Evolutionary conservation across 2,113 vertebrate genomes (phyloP), one percentile per base, ranked within the genome.

Genomic region (Oncorhynchus masou): DNA sequence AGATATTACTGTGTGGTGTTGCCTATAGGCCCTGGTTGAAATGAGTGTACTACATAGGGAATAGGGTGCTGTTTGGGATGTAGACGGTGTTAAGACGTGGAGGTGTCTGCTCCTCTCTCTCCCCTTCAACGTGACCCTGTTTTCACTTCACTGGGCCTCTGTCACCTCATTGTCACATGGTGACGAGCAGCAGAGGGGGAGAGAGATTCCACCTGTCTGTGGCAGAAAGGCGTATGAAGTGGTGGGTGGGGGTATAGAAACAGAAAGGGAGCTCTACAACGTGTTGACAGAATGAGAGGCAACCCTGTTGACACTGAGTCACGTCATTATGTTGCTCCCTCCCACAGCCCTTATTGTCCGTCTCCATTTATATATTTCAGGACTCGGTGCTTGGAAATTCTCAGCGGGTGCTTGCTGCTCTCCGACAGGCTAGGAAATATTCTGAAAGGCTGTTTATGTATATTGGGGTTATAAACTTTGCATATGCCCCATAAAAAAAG

Each of bases 401-500:
- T 74, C 71, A 71, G 77, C 68, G 31, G 74, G 74, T 68, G 20
- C 31, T 71, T 24, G 5, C 48, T 70, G 49, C 75, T 12, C 39
- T 45, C 9, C 39, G 70, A 73, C 39, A 2, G 0, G 48, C 64
- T 13, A 69, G 25, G 48, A 64, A 69, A 51, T 34, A 69, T 73
- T 85, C 70, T 79, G 24, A 66, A 81, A 77, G 74, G 70, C 76
- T 82, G 66, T 79, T 84, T 85, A 77, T 78, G 71, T 79, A 73
- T 77, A 76, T 67, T 68, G 5, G 8, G n/a, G 70, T 76, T 59
- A 29, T 67, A 39, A 75, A 72, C 76, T 85, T 82, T 77, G 51
- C 82, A 67, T 86, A 68, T 68, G 68, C 48, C 2, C 39, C 59
- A 27, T 54, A 73, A 78, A 82, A 76, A 48, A 77, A 9, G 77